A percentile compares a stretch with the other conserved stretches of the same genome.
Evolutionary conservation across 2,797 vertebrate genomes (phyloP).

Genomic region (Halcyon smyrnensis): DNA sequence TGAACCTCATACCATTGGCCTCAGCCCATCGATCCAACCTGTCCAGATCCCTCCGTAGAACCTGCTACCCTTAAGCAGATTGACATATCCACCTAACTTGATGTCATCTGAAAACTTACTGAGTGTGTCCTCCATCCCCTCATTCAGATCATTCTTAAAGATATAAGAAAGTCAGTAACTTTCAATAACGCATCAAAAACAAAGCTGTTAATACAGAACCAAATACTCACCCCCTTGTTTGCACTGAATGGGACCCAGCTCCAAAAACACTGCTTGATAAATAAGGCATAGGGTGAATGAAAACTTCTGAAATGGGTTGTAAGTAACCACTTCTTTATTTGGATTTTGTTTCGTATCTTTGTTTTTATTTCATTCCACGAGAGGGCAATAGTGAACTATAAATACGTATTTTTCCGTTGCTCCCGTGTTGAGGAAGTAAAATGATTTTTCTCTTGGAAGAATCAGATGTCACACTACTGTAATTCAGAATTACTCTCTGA

Average conservation of each 20-base stretch:
- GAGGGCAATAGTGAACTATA: slow-evolving; percentile 46
- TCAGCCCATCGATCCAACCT: too few relatives aligned
- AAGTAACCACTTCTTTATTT: not conserved
- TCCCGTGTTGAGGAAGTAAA: not conserved
- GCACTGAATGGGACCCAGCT: not conserved
- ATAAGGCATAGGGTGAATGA: not conserved
- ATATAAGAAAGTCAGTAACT: not conserved
- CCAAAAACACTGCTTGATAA: not conserved
- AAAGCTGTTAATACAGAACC: not conserved
- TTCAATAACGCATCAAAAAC: not conserved
- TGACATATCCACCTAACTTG: too few relatives aligned
- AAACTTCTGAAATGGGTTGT: not conserved
- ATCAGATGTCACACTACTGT: not conserved
- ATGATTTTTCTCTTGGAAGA: not conserved
- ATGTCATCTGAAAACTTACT: too few relatives aligned
- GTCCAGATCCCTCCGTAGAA: too few relatives aligned
- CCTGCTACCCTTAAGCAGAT: too few relatives aligned
- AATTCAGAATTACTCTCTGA: not conserved
- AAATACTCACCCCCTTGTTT: not conserved
- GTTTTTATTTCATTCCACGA: slow-evolving; percentile 45
- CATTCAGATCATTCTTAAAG: too few relatives aligned
- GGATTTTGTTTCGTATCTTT: not conserved
- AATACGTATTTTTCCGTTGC: not conserved
- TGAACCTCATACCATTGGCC: too few relatives aligned
- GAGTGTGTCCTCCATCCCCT: too few relatives aligned